phyloP scores from a whole-genome alignment of 2,888 invertebrate genomes.

The Agrotis ipsilon region DNA sequence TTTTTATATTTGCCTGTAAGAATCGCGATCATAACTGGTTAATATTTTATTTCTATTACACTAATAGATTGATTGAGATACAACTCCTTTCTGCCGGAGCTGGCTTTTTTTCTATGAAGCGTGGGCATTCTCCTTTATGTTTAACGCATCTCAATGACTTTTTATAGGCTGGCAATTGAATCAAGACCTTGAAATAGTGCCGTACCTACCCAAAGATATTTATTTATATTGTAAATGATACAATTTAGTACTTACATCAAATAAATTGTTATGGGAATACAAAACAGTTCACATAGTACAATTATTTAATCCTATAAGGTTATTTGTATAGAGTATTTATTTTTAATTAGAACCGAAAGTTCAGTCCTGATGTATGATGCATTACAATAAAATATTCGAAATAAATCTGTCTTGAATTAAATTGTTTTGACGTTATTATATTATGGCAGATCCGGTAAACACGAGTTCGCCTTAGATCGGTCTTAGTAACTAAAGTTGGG shows the following conservation, averaged over 20 bases:
- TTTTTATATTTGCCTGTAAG: too few species aligned
- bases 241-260: neutral
- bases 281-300: neutral
- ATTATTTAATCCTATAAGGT: neutral
- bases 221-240: neutral
- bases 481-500: neutral
- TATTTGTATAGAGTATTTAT: slow-evolving; percentile 1
- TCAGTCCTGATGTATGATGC: neutral
- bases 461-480: neutral
- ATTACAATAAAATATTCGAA: slow-evolving; percentile 4
- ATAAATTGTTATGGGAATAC: too few species aligned
- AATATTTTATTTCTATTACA: too few species aligned
- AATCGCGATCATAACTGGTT: too few species aligned
- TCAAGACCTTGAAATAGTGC: slow-evolving; percentile 1
- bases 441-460: neutral
- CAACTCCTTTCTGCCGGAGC: too few species aligned
- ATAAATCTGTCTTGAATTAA: slow-evolving; percentile 1
- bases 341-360: neutral
- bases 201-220: neutral
- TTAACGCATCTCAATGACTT: neutral
- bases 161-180: slow-evolving; percentile 25
- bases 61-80: too few species aligned
- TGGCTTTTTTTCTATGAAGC: too few species aligned
- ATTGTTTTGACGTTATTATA: slow-evolving; percentile 3
- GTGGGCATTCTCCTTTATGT: neutral